Evolutionary conservation across 2,797 vertebrate species (phyloP).

Genomic region (Ctenochaetus hawaiiensis): DNA sequence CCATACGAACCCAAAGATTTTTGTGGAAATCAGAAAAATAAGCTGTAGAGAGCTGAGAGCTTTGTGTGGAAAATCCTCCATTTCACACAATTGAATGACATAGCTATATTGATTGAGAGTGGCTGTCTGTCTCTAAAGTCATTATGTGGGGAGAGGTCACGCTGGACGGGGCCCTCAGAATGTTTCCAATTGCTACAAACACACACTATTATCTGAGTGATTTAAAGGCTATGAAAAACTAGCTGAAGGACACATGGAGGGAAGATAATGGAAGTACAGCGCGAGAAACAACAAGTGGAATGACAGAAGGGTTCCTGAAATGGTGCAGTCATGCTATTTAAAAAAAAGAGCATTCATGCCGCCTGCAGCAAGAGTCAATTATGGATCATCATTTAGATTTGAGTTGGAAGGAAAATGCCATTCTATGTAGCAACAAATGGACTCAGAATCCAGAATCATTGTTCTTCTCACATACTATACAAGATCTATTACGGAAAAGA

Average conservation of each 20-base stretch:
- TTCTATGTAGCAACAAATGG: background rate
- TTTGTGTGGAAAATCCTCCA: background rate
- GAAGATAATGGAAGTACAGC: background rate
- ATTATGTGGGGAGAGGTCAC: slow-evolving; percentile 6
- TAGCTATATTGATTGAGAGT: slow-evolving; percentile 14
- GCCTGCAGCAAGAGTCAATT: background rate
- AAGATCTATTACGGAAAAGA: background rate
- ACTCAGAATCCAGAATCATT: background rate
- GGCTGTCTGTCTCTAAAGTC: background rate
- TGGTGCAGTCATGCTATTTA: background rate
- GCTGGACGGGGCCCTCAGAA: too few species aligned
- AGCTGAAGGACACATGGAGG: background rate
- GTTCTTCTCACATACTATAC: background rate
- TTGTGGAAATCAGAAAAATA: background rate
- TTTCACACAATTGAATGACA: background rate
- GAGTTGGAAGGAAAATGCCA: background rate
- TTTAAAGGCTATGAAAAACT: slow-evolving; percentile 7
- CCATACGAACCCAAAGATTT: background rate
- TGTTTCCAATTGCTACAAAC: background rate
- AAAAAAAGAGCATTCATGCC: background rate
- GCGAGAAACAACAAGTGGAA: too few species aligned
- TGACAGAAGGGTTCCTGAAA: background rate
- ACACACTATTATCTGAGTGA: background rate
- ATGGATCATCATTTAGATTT: background rate
- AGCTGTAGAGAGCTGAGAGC: background rate